Evolutionary conservation across 2,797 vertebrate genomes (phyloP), one percentile per base, ranked within the genome.

Genomic region (Tokudaia muenninki): DNA sequence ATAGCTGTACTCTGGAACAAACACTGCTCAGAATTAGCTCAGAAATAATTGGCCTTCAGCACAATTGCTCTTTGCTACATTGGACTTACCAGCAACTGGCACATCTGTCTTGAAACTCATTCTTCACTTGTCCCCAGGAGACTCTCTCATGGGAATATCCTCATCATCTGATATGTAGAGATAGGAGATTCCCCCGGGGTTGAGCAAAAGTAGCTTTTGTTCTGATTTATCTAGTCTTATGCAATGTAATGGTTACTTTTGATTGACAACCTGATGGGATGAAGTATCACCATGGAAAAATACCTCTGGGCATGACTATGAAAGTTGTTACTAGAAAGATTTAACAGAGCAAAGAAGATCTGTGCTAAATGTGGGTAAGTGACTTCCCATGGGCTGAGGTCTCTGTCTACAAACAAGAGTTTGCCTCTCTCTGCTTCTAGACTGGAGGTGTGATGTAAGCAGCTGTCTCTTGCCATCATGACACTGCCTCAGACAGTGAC

Each of bases 1-100:
- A 50, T 50, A 70, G 12, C 34, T 96, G 95, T 77, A 70, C 13
- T 63, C 31, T 34, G 55, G 31, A 94, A 86, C 47, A 95, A 82
- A 93, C 22, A 91, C 21, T 50, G 55, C 22, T 80, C 29, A 78
- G 19, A 59, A 65, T 78, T 91, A 67, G 81, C 93, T 92, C 67
- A 91, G 74, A 96, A 91, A 86, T 94, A 92, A 94, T 24, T 86
- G 34, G 16, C 72, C 47, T 88, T 57, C 50, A 92, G 57, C n/a
- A 87, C 31, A 81, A n/a, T 41, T 50, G 61, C 79, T 79, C 17
- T 90, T 59, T 70, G 50, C 63, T 52, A 34, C 34, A 10, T 65
- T 59, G 72, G 67, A 75, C 21, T 95, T 59, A 59, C 11, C 17
- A 41, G 44, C 65, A 88, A 80, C 4, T 24, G n/a, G 14, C n/a